These are phyloP conservation scores for Cliona cf. orientalis DNA, from an alignment of 37 sponge, comb jelly and placozoan genomes.

Conservation along the genomic window DNA sequence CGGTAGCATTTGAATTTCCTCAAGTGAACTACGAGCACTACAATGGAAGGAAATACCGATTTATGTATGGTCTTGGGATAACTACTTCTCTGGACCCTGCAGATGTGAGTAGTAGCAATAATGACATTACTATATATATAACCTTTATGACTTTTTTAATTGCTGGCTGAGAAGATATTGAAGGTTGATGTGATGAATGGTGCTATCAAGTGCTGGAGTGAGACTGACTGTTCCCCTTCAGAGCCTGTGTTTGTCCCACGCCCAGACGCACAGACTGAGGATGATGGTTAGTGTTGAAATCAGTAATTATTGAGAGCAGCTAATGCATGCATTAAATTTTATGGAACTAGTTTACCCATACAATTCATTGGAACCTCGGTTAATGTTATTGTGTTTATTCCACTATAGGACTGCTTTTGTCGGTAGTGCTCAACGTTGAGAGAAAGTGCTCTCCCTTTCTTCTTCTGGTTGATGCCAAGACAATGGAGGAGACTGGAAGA, in stretches of 20 bases:
- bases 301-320: background rate
- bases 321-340: background rate
- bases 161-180: too few species aligned
- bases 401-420: conserved; percentile 21
- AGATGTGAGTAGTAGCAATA: too few species aligned
- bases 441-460: conserved; percentile 2
- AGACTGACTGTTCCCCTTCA: too few species aligned
- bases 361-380: too few species aligned
- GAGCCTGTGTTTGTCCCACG: too few species aligned
- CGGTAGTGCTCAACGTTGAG: background rate
- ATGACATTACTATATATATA: too few species aligned
- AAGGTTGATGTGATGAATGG: too few species aligned
- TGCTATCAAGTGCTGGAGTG: too few species aligned
- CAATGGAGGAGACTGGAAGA: conserved; percentile 17
- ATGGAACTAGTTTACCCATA: background rate
- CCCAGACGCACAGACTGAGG: too few species aligned
- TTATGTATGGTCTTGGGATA: conserved; percentile 25
- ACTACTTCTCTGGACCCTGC: too few species aligned
- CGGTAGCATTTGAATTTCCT: conserved; percentile 30
- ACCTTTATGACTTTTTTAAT: too few species aligned
- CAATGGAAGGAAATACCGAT: conserved; percentile 20
- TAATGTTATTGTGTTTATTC: background rate
- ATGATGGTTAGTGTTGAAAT: too few species aligned
- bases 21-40: conserved; percentile 10
- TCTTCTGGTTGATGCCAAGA: conserved; percentile 19